Evolutionary conservation across 2,113 vertebrate genomes (phyloP), one percentile per base, ranked within the genome.

Genomic region (Thoracochromis brauschi): DNA sequence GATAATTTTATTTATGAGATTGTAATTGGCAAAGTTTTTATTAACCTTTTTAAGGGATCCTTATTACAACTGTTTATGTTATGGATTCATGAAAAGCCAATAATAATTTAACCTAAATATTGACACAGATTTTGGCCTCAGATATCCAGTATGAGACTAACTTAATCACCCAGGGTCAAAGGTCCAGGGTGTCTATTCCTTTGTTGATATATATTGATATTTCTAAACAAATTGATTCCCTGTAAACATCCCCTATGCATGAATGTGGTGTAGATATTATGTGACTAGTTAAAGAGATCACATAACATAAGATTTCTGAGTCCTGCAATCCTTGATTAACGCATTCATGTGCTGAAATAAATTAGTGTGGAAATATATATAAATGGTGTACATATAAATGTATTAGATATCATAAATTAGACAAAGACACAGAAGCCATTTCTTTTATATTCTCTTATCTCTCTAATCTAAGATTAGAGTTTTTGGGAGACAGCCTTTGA

Each of bases 401-500:
- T 82, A 83, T 35, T 5, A 73, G 79, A 49, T 63, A 19, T 6
- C 24, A 24, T 12, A 71, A 51, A 57, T 80, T 8, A 55, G 7
- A 38, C 21, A 53, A 71, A 9, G 3, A 54, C 53, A 88, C 42
- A n/a, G 51, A 83, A 75, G 26, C 17, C 49, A 49, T 54, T 51
- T 17, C 21, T 16, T 16, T 17, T 55, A 86, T 78, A 85, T 26
- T 40, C 10, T 58, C n/a, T 88, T 63, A 89, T 88, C 73, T 82
- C 16, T 16, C 24, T 84, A 65, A 91, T 92, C 85, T 51, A 9
- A 73, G 86, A 91, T 95, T 91, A 87, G 17, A 60, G 80, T 81
- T 93, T 95, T 92, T 88, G 91, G 89, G 68, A 73, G 81, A 24
- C 80, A 26, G 31, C 68, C 31, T 95, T 94, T 93, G 91, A 91